These are phyloP conservation scores for Pristionchus fissidentatus DNA, from an alignment of 2,888 invertebrate genomes.

Conservation along the genomic window DNA sequence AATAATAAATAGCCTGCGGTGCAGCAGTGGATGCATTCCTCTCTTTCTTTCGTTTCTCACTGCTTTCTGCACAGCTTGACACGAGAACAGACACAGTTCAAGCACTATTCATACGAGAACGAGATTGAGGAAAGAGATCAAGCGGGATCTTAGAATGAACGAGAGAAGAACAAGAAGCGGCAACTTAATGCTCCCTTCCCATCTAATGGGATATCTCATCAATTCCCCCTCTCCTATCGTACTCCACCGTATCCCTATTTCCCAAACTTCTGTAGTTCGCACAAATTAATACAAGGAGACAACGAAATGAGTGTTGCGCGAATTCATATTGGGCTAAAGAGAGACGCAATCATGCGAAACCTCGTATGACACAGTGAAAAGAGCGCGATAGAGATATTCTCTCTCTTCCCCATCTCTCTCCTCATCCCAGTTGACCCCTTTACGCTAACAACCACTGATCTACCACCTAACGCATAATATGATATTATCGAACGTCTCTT, in stretches of 20 bases:
- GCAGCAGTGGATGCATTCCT: too few species aligned
- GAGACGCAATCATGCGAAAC: slow-evolving; percentile 33
- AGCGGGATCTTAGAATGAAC: slow-evolving; percentile 19
- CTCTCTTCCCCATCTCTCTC: too few species aligned
- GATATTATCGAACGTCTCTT: too few species aligned
- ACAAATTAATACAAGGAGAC: background rate
- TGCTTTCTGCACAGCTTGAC: background rate
- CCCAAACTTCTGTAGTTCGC: background rate
- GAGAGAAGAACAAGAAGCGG: slow-evolving; percentile 14
- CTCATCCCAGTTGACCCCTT: slow-evolving; percentile 28
- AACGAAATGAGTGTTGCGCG: slow-evolving; percentile 27
- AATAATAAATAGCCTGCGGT: too few species aligned
- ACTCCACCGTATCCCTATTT: background rate
- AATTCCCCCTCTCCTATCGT: background rate
- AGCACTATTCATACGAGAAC: slow-evolving; percentile 3
- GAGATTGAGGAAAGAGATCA: background rate
- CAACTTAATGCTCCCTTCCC: background rate
- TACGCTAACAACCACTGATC: slow-evolving; percentile 13
- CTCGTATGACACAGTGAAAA: slow-evolving; percentile 9
- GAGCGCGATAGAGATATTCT: slow-evolving; percentile 14
- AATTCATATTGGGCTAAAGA: slow-evolving; percentile 13
- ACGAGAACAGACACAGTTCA: background rate
- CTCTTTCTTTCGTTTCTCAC: too few species aligned
- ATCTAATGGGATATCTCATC: slow-evolving; percentile 22
- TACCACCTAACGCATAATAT: too few species aligned